Evolutionary conservation across 64 coral and sea anemone species (phyloP).

Genomic region (Porites lutea): DNA sequence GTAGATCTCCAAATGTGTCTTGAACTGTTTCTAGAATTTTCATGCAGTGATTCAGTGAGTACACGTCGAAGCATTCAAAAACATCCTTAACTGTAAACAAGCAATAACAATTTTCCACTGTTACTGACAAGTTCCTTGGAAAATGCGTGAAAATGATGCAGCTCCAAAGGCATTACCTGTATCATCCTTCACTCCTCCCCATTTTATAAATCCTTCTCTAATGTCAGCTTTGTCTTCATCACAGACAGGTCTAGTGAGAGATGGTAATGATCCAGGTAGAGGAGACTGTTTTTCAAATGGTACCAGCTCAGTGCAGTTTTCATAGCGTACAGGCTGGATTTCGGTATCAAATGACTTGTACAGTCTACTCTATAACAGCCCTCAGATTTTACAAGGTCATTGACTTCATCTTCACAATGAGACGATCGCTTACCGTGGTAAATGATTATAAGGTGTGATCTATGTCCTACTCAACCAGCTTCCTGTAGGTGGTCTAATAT

Average conservation of each 20-base stretch:
- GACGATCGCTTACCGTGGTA: conserved; percentile 62
- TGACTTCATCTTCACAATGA: conserved; percentile 60
- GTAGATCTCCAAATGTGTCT: conserved; percentile 67
- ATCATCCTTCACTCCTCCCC: neutral
- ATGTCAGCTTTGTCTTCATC: conserved; percentile 18
- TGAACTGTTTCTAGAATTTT: conserved; percentile 57
- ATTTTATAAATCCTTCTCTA: conserved; percentile 21
- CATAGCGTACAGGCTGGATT: conserved; percentile 24
- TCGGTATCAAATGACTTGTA: conserved; percentile 42
- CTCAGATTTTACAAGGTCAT: conserved; percentile 56
- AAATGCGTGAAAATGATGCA: conserved; percentile 54
- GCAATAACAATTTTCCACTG: conserved; percentile 23
- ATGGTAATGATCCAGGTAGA: neutral
- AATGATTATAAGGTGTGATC: conserved; percentile 11
- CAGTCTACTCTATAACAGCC: conserved; percentile 46
- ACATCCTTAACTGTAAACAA: conserved; percentile 22
- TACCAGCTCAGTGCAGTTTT: conserved; percentile 7
- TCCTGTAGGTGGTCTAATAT: conserved; percentile 22
- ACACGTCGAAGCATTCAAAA: conserved; percentile 43
- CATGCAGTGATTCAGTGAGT: conserved; percentile 40
- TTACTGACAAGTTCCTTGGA: conserved; percentile 66
- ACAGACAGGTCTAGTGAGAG: conserved; percentile 5
- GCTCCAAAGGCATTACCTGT: conserved; percentile 42
- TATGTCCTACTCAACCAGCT: conserved; percentile 31
- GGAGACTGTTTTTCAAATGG: conserved; percentile 8